phyloP scores from a whole-genome alignment of 2,888 invertebrate genomes.

The Thymelicus lineola region DNA sequence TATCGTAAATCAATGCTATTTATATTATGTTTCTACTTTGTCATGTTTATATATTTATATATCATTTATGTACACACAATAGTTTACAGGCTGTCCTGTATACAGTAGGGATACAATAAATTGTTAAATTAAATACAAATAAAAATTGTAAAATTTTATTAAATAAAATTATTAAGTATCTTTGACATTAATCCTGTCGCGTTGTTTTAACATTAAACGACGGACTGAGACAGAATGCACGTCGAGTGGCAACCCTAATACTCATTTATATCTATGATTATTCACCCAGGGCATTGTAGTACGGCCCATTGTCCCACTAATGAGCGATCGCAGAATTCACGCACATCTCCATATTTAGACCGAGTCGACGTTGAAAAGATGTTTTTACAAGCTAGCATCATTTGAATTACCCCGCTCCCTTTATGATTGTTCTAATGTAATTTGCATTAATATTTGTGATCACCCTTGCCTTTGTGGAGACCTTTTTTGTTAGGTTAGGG shows the following conservation, averaged over 20 bases:
- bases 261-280: conserved; percentile 46
- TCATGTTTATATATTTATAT: too few species aligned
- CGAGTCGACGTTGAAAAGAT: conserved; percentile 48
- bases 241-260: conserved; percentile 21
- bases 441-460: conserved; percentile 9
- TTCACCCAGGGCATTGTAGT: conserved; percentile 57
- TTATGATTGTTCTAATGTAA: conserved; percentile 23
- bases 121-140: too few species aligned
- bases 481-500: not conserved
- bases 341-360: conserved; percentile 50
- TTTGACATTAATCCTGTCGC: not conserved
- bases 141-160: not conserved
- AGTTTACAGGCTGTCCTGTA: too few species aligned
- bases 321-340: conserved; percentile 73
- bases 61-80: too few species aligned
- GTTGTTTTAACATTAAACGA: too few species aligned
- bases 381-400: conserved; percentile 43
- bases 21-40: too few species aligned
- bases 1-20: too few species aligned
- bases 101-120: too few species aligned
- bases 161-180: not conserved
- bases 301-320: conserved; percentile 71
- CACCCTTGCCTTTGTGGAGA: conserved; percentile 23
- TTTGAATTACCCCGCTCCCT: conserved; percentile 39
- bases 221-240: not conserved